Conservation (phyloP, 2,797 vertebrate genomes). For the Diplodus sargus region DNA sequence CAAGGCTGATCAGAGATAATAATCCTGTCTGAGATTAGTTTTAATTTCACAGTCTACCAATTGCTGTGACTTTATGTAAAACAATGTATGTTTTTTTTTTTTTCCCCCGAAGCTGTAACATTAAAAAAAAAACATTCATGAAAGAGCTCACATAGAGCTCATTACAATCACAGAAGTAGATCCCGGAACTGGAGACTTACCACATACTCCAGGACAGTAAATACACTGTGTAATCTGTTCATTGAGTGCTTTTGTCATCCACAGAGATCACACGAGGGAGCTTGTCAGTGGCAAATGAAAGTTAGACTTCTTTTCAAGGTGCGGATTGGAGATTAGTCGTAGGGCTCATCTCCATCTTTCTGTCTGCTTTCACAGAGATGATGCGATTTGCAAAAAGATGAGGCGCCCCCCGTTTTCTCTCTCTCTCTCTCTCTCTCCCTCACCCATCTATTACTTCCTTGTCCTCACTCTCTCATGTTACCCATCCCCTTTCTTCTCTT, state of each 20-base stretch:
- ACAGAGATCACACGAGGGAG: conserved; percentile 76
- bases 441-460: conserved; percentile 61
- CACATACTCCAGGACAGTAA: conserved; percentile 54
- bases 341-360: conserved; percentile 78
- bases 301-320: conserved; percentile 81
- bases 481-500: conserved; percentile 62
- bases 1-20: conserved; percentile 74
- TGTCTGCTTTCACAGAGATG: conserved; percentile 77
- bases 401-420: conserved; percentile 14
- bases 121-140: conserved; percentile 31
- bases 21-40: conserved; percentile 73
- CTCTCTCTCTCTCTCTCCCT: conserved; percentile 7
- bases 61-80: conserved; percentile 43
- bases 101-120: not conserved
- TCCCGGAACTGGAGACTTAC: conserved; percentile 34
- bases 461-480: conserved; percentile 61
- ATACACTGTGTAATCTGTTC: conserved; percentile 73
- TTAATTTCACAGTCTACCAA: conserved; percentile 66
- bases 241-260: conserved; percentile 70
- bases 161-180: conserved; percentile 22
- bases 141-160: conserved; percentile 20
- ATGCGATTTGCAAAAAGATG: conserved; percentile 78
- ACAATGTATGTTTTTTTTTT: conserved; percentile 34
- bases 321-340: conserved; percentile 81
- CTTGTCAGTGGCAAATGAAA: conserved; percentile 78